Percentiles rank a stretch among this genome's conserved stretches.
Evolutionary conservation across 30 jellyfish, hydroid and myxozoan species (phyloP).

Genomic region (Hydractinia echinata): DNA sequence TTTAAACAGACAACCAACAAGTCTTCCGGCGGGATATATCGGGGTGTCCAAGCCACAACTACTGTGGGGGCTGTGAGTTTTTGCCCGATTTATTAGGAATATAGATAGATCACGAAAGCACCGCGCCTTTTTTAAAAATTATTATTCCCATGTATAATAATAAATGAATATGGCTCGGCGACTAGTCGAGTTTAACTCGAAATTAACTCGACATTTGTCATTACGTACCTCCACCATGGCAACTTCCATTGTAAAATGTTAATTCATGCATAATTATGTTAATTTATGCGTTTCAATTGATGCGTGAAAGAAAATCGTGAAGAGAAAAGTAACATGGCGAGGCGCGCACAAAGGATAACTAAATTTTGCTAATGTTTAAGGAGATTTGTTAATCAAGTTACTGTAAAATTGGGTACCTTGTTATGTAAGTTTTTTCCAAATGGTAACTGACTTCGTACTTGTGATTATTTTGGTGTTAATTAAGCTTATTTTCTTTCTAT

Average conservation of each 20-base stretch:
- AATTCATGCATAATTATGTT: conserved; percentile 25
- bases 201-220: not conserved
- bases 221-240: not conserved
- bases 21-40: too few species aligned
- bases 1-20: too few species aligned
- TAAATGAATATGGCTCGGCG: too few species aligned
- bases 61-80: too few species aligned
- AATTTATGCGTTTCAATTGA: conserved; percentile 11
- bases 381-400: not conserved
- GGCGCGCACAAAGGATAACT: conserved; percentile 1
- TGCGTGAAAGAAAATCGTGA: conserved; percentile 33
- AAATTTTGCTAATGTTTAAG: not conserved
- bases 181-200: too few species aligned
- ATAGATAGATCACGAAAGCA: too few species aligned
- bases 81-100: too few species aligned
- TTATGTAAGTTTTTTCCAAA: too few species aligned
- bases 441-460: not conserved
- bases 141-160: too few species aligned
- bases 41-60: too few species aligned
- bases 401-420: not conserved
- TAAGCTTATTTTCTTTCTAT: conserved; percentile 1
- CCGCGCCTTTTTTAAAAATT: too few species aligned
- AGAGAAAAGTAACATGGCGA: conserved; percentile 14
- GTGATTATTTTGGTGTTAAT: not conserved
- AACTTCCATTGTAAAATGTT: not conserved